Conservation (phyloP, 1,140 invertebrate species). For the Littorina saxatilis region DNA sequence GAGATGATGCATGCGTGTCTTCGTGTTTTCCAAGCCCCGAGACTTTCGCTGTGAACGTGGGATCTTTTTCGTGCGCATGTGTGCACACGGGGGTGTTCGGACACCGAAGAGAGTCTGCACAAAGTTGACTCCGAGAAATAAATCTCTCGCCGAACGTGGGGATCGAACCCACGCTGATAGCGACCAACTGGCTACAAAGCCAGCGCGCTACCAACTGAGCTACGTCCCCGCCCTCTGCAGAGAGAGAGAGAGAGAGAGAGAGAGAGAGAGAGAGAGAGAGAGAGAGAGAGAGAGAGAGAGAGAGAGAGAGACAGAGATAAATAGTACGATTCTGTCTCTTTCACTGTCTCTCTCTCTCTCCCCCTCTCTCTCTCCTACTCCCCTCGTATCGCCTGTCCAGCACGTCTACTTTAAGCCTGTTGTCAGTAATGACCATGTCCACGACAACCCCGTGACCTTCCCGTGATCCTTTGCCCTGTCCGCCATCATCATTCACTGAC, state of each 20-base stretch:
- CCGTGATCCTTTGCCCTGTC: constrained; percentile 30
- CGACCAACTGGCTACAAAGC: too few species aligned
- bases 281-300: neutral
- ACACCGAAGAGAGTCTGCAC: too few species aligned
- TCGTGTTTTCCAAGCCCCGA: too few species aligned
- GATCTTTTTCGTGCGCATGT: too few species aligned
- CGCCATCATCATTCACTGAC: constrained; percentile 12
- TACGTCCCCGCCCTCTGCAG: too few species aligned
- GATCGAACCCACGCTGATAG: too few species aligned
- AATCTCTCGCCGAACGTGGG: too few species aligned
- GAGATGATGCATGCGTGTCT: too few species aligned
- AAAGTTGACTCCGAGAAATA: too few species aligned
- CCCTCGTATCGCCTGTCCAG: constrained; percentile 89
- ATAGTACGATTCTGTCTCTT: constrained; percentile 82
- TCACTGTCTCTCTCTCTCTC: neutral
- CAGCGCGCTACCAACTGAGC: too few species aligned
- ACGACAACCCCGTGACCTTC: constrained; percentile 30
- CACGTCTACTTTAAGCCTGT: constrained; percentile 47
- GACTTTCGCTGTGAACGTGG: too few species aligned
- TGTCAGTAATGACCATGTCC: constrained; percentile 1
- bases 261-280: neutral
- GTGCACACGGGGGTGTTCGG: too few species aligned
- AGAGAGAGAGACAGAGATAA: constrained; percentile 1
- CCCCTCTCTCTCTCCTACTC: neutral
- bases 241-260: neutral